These are phyloP conservation scores for Gymnoscelis rufifasciata DNA, from an alignment of 2,888 invertebrate species.

Conservation along the genomic window DNA sequence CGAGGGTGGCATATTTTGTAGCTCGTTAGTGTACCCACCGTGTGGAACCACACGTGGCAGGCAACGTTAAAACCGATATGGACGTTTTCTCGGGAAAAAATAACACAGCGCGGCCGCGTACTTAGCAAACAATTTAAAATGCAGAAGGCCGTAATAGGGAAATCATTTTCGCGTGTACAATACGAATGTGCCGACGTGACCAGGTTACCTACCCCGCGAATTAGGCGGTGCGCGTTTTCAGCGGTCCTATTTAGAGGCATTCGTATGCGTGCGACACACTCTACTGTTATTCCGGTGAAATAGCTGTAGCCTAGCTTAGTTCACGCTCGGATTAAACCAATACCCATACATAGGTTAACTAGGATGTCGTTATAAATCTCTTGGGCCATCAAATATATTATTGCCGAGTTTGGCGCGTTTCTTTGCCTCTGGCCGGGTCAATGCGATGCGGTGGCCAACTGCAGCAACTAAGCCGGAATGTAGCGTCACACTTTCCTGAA, in stretches of 20 bases:
- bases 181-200: constrained; percentile 43
- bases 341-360: constrained; percentile 33
- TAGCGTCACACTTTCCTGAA: background rate
- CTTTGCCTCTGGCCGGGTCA: constrained; percentile 18
- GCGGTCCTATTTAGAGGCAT: constrained; percentile 43
- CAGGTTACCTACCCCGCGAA: constrained; percentile 39
- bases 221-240: constrained; percentile 44
- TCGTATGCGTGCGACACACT: constrained; percentile 51
- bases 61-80: constrained; percentile 11
- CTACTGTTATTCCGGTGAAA: constrained; percentile 63
- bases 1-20: background rate
- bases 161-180: constrained; percentile 33
- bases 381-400: constrained; percentile 30
- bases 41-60: constrained; percentile 3
- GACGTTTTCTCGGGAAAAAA: constrained; percentile 19
- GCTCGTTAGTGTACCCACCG: constrained; percentile 8
- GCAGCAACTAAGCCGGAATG: constrained; percentile 23
- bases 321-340: constrained; percentile 37
- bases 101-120: constrained; percentile 9
- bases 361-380: constrained; percentile 30
- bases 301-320: constrained; percentile 45
- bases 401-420: constrained; percentile 26
- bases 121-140: constrained; percentile 25
- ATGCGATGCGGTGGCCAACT: constrained; percentile 28
- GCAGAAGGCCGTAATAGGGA: constrained; percentile 28